Base-by-base conservation (phyloP, 2,888 invertebrate species). In the Drosophila leonis region DNA sequence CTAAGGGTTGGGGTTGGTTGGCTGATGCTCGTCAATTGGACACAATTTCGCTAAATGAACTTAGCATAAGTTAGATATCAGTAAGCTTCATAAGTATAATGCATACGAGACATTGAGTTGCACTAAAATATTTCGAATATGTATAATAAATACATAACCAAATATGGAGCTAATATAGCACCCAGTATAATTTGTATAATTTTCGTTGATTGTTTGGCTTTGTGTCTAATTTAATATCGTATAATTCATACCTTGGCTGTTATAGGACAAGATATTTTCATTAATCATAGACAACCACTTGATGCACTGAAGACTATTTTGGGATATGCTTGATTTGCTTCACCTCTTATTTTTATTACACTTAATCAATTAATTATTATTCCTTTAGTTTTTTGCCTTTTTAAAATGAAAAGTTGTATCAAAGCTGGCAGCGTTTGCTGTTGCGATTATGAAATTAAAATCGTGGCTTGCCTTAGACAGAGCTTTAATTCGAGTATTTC, bases 271-370 rank as follows among this genome's bases (percentile, higher is more conserved):
- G 66, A 41, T 67, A 48, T 68, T 56, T 68, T 71, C 72, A 51
- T 65, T 60, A 65, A 74, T 72, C 60, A 49, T 88, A 90, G 88
- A 86, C 86, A 86, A 86, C 86, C 86, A 83, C 81, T 80, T 83
- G 81, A 88, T 87, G 72, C 65, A 75, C 66, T 77, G 90, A 87
- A 87, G 86, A 86, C 90, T 88, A 78, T 88, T 75, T 88, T 75
- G 89, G 87, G 86, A 87, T 87, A 87, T 87, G 86, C 82, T 87
- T 87, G 90, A 90, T 76, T 87, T 86, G 73, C 82, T 83, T 79
- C 61, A 75, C 74, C 75, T 88, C 64, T 78, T 80, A 67, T 35
- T 20, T 57, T 51, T 37, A 44, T 41, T 55, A 64, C 5, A 52
- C 35, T 18, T 49, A 49, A 31, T 39, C 42, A 49, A 68, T 51